Evolutionary conservation across 1,140 invertebrate species (phyloP), one percentile per base, ranked within the genome.

Genomic region (Trypoxylus dichotomus): DNA sequence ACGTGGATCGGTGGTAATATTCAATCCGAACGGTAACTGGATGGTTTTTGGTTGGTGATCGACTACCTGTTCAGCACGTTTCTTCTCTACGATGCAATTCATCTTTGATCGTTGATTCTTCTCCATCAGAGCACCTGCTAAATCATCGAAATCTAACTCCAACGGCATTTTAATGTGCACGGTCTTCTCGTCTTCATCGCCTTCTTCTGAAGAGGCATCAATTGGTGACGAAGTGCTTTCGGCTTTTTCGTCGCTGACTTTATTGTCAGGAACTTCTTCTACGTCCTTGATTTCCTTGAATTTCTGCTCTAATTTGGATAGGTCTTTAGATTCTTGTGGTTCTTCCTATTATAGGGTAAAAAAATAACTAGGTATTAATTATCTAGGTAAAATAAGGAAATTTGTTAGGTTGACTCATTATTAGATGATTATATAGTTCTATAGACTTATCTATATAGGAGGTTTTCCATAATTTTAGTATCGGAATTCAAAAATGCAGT

Each of bases 21-120:
- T 92, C 15, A 92, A 86, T 78, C 93, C 92, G 81, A 92, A 92
- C 6, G 92, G 92, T 76, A 93, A 85, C 10, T 87, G 83, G 19
- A 92, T 85, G 13, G 88, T 91, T 84, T 91, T 91, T 0, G 91
- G 88, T 87, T 93, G 91, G 86, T 93, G 88, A 85, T 95, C 93
- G 85, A 94, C 90, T 77, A 94, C 87, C 87, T 95, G 91, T 88
- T 95, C 94, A 47, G 94, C 93, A 80, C 91, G 91, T 80, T 94
- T 92, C 82, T 94, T 93, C 84, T 96, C 95, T 27, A 96, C 94
- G 0, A 96, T 91, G 83, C 95, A 96, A 84, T 96, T 96, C 91
- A 96, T 95, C 85, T 93, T 91, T 7, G 91, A 91, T 82, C 86
- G 87, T 84, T 93, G 92, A 85, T 93, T 94, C 83, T 93, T 92